Evolutionary conservation across 1,140 invertebrate genomes (phyloP).

Genomic region (Zelostemma sp.): DNA sequence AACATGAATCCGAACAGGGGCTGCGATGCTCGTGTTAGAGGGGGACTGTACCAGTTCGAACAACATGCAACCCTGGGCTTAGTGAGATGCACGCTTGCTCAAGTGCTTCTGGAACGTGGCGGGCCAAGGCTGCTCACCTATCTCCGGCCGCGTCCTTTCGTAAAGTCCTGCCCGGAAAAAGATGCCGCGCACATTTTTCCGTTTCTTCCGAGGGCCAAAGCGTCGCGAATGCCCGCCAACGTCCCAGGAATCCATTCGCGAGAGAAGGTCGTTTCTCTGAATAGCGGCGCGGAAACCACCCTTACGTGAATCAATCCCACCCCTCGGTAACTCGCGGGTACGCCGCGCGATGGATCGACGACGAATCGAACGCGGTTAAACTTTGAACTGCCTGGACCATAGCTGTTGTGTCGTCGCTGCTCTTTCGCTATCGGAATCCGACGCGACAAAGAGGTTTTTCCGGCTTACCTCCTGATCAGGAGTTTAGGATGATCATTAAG

Average conservation of each 20-base stretch:
- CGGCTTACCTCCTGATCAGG: slow-evolving; percentile 56
- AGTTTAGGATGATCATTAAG: slow-evolving; percentile 46
- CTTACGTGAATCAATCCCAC: slow-evolving; percentile 14
- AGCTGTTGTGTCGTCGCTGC: slow-evolving; percentile 15
- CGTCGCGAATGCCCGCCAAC: slow-evolving; percentile 67
- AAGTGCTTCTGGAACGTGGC: slow-evolving; percentile 52
- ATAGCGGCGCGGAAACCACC: slow-evolving; percentile 1
- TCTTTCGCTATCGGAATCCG: slow-evolving; percentile 45
- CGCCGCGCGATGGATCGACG: slow-evolving; percentile 16
- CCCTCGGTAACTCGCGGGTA: slow-evolving; percentile 6
- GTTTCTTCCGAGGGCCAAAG: slow-evolving; percentile 64
- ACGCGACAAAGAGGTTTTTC: slow-evolving; percentile 55
- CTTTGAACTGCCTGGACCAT: slow-evolving; percentile 15
- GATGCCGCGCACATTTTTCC: slow-evolving; percentile 60
- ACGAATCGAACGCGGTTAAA: slow-evolving; percentile 34
- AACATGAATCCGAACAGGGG: slow-evolving; percentile 38
- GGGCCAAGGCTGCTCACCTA: slow-evolving; percentile 43
- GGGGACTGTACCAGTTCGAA: slow-evolving; percentile 40
- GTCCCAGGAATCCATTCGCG: slow-evolving; percentile 53
- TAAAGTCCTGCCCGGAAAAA: slow-evolving; percentile 60
- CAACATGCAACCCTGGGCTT: slow-evolving; percentile 60
- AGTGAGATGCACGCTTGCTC: slow-evolving; percentile 66
- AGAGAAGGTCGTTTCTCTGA: slow-evolving; percentile 41
- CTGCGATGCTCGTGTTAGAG: slow-evolving; percentile 14
- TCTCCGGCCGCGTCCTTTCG: slow-evolving; percentile 52